phyloP scores from a whole-genome alignment of 2,797 vertebrate genomes.

The Rhynchotus rufescens region DNA sequence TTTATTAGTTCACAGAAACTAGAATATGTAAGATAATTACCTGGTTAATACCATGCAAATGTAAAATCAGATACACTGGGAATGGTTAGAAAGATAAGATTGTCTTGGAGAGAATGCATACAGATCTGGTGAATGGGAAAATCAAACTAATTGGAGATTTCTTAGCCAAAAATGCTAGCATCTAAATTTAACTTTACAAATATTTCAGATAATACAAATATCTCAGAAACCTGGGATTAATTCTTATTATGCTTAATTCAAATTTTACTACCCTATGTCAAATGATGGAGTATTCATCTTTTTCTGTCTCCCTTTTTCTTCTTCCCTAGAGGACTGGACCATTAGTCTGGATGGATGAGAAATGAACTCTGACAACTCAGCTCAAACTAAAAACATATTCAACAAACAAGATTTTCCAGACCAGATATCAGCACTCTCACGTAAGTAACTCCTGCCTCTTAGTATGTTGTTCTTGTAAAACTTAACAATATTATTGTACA shows the following conservation, averaged over 20 bases:
- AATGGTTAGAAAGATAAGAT: not conserved
- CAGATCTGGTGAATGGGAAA: not conserved
- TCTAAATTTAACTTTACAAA: not conserved
- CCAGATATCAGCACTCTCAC: not conserved
- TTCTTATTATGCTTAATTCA: not conserved
- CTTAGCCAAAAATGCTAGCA: not conserved
- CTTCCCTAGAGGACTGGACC: not conserved
- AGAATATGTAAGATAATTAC: conserved; percentile 46
- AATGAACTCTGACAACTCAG: not conserved
- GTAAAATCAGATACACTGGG: not conserved
- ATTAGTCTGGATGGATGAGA: not conserved
- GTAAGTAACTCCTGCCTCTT: not conserved
- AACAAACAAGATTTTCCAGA: not conserved
- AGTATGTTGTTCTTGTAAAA: not conserved
- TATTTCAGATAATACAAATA: not conserved
- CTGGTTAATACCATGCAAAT: conserved; percentile 40
- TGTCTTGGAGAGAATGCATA: conserved; percentile 8
- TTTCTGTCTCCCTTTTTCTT: not conserved
- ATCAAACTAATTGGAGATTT: not conserved
- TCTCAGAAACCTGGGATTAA: not conserved
- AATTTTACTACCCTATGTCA: not conserved
- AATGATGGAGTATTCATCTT: not conserved
- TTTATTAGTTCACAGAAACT: conserved; percentile 57
- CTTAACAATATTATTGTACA: not conserved
- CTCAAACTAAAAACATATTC: not conserved